Percentiles rank a stretch among this genome's conserved stretches.
These are phyloP conservation scores for Gymnogyps californianus DNA, from an alignment of 2,113 vertebrate genomes.

Conservation along the genomic window DNA sequence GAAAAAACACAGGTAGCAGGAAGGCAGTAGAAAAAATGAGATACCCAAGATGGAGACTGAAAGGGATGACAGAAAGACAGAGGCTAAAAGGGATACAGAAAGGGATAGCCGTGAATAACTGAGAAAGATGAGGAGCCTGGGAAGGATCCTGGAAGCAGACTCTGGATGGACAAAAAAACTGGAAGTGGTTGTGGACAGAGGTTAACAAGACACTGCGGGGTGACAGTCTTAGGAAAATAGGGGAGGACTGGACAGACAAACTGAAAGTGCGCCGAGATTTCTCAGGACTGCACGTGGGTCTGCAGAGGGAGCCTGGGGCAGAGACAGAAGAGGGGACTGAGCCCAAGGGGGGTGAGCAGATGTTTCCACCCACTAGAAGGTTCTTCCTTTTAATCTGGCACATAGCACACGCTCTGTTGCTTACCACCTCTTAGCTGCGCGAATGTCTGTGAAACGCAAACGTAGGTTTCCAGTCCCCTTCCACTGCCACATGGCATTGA, in stretches of 20 bases:
- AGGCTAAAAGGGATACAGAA: background rate
- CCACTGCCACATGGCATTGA: background rate
- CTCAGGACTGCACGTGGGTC: background rate
- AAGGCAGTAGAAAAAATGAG: background rate
- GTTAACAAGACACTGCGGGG: background rate
- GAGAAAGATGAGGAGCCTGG: background rate
- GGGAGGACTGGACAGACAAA: background rate
- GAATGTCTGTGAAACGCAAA: background rate
- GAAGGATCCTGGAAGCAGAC: background rate
- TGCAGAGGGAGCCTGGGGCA: background rate
- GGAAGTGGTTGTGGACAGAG: background rate
- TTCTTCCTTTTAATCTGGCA: background rate
- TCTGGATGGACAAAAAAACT: no score
- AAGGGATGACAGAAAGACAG: background rate
- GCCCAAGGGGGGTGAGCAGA: background rate
- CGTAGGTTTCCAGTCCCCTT: background rate
- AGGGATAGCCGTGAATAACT: background rate
- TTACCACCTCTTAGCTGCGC: background rate
- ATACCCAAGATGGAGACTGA: background rate
- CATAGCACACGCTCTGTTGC: background rate
- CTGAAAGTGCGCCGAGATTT: background rate
- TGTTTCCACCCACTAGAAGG: background rate
- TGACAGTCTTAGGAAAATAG: background rate
- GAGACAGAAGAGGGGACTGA: background rate
- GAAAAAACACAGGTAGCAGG: background rate